Evolutionary conservation across 2,888 invertebrate genomes (phyloP), one percentile per base, ranked within the genome.

Genomic region (Spisula solida): DNA sequence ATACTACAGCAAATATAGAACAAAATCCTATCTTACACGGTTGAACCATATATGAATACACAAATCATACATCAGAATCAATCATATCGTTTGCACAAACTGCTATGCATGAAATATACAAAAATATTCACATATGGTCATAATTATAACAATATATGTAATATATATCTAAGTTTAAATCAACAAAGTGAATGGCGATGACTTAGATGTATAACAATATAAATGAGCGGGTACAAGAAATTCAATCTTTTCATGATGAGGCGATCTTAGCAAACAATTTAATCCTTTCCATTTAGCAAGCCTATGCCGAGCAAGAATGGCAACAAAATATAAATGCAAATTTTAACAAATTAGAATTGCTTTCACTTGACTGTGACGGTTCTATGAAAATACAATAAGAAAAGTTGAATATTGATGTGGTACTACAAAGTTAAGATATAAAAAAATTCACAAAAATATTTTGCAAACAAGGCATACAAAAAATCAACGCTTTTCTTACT

Each of bases 121-220:
- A 88, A 90, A 90, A 90, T 88, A 90, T 90, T 88, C 90, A 88
- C 80, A 88, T 85, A 90, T 88, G 78, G 88, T 88, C 82, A 87
- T 82, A 75, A 75, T 75, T 34, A 75, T 75, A 75, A 41, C 41
- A 41, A 75, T 75, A 75, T 83, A 87, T 84, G 70, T 47, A 82
- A 82, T 85, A 86, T 87, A 87, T 87, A 82, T 87, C 79, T 87
- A 47, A 82, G 48, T 87, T 82, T 34, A 86, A 75, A 66, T 56
- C 70, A 88, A 88, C 85, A 88, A 88, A 60, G 83, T 78, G 29
- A 79, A 88, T 66, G 79, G 86, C 60, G 75, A 85, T 82, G 82
- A 85, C 25, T 70, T 31, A 55, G 79, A 87, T 87, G 87, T 18
- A 83, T 79, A 87, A 87, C 87, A 87, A 87, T 60, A 83, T 34